Base-by-base conservation (phyloP, 2,888 invertebrate genomes). In the Arctia plantaginis region DNA sequence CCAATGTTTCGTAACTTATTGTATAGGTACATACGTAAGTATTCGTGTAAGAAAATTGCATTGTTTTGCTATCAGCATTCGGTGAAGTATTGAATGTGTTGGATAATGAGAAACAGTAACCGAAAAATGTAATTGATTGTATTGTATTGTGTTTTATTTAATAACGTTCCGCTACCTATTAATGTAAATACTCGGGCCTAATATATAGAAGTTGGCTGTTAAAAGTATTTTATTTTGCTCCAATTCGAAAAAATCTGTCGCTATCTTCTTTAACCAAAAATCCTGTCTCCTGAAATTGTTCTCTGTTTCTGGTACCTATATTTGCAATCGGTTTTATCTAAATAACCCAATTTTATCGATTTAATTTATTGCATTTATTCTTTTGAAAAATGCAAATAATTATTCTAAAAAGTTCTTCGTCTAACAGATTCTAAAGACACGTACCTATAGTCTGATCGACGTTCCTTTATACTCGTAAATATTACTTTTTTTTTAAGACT, bases 1-100 rank as follows among this genome's bases (percentile, higher is more conserved):
- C 86, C 78, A 81, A 77, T 66, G 87, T 95, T 91, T 94, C 92
- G 93, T 94, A 94, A 95, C 90, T 86, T 87, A 92, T 92, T 93
- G 93, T 91, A 80, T n/a, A 59, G 30, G 30, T 85, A 79, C 79
- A 80, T 76, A 75, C 79, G 74, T 82, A 85, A 80, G 79, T 69
- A 80, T 80, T 75, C 82, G 74, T 78, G 83, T 83, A 85, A 85
- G 87, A 86, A 88, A 86, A 72, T 47, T 76, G 84, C 85, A 91
- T 92, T 91, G 93, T 92, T 92, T 80, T 75, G 80, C 75, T 64
- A 75, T 75, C 75, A 78, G 74, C 73, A 72, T 82, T 86, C 80
- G 72, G 75, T 75, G 77, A 77, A 79, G 76, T 78, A 75, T 74
- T 68, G 71, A 71, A 76, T 79, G 41, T 44, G 30, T 70, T 70